Evolutionary conservation across 2,797 vertebrate genomes (phyloP).

Genomic region (Glossophaga mutica): DNA sequence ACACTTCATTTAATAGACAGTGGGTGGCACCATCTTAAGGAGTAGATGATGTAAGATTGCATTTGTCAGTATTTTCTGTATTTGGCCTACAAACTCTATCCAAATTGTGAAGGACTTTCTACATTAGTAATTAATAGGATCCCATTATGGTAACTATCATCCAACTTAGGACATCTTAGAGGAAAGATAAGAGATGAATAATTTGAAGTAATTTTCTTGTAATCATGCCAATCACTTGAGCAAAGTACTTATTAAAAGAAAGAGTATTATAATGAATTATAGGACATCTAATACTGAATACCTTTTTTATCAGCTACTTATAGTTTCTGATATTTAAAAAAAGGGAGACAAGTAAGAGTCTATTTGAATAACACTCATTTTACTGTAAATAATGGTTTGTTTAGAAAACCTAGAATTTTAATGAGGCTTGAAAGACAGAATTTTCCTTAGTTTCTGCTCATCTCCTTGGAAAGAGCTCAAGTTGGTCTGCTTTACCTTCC

Average conservation of each 20-base stretch:
- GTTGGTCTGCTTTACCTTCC: constrained; percentile 71
- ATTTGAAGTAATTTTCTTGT: constrained; percentile 90
- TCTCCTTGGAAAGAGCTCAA: constrained; percentile 47
- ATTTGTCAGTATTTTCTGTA: constrained; percentile 78
- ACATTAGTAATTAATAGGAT: constrained; percentile 86
- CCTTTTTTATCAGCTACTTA: constrained; percentile 84
- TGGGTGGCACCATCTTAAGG: constrained; percentile 72
- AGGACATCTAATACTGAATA: constrained; percentile 85
- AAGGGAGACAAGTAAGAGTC: constrained; percentile 81
- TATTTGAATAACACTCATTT: constrained; percentile 79
- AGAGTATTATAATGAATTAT: constrained; percentile 88
- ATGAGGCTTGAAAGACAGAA: constrained; percentile 78
- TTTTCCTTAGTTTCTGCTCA: constrained; percentile 61
- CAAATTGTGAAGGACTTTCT: constrained; percentile 84
- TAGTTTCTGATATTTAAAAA: constrained; percentile 76
- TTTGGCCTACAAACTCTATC: constrained; percentile 81
- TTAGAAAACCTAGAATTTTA: constrained; percentile 85
- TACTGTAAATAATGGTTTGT: constrained; percentile 85
- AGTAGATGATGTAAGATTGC: constrained; percentile 58
- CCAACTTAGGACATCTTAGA: constrained; percentile 87
- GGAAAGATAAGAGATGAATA: constrained; percentile 88
- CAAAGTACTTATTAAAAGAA: constrained; percentile 90
- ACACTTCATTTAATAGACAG: constrained; percentile 78
- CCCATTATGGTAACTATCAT: constrained; percentile 86
- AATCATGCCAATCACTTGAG: constrained; percentile 90